A percentile compares a stretch with the other conserved stretches of the same genome.
phyloP scores from a whole-genome alignment of 1,140 invertebrate genomes.

The Aphaenogaster rudis region DNA sequence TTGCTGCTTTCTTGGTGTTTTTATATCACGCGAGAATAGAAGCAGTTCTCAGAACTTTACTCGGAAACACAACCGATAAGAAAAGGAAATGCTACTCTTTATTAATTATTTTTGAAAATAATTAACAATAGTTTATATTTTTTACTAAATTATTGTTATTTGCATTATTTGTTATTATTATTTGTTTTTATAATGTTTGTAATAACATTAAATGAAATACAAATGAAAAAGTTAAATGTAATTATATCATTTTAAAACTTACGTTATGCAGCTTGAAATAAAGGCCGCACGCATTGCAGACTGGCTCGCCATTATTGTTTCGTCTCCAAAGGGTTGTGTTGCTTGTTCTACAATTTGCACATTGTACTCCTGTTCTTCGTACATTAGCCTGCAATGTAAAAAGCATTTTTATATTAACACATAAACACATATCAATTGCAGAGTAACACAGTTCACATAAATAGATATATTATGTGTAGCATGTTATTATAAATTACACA shows the following conservation, averaged over 20 bases:
- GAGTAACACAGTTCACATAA: not conserved
- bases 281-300: slow-evolving; percentile 96
- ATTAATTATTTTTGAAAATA: not conserved
- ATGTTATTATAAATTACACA: not conserved
- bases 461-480: not conserved
- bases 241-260: slow-evolving; percentile 83
- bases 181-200: not conserved
- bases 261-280: slow-evolving; percentile 96
- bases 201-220: not conserved
- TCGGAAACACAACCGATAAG: not conserved
- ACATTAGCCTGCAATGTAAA: slow-evolving; percentile 88
- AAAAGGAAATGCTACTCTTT: not conserved
- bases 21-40: slow-evolving; percentile 38
- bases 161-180: not conserved
- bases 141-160: not conserved
- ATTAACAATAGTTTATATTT: not conserved
- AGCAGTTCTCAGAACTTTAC: slow-evolving; percentile 44
- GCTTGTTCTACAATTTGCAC: slow-evolving; percentile 95
- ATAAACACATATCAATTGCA: slow-evolving; percentile 10
- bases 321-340: slow-evolving; percentile 96
- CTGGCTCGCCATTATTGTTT: slow-evolving; percentile 95
- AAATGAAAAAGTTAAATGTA: not conserved
- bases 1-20: not conserved
- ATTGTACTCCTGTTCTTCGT: slow-evolving; percentile 92
- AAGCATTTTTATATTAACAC: not conserved